Conservation (phyloP, 1,140 invertebrate genomes). For the Cydia pomonella region DNA sequence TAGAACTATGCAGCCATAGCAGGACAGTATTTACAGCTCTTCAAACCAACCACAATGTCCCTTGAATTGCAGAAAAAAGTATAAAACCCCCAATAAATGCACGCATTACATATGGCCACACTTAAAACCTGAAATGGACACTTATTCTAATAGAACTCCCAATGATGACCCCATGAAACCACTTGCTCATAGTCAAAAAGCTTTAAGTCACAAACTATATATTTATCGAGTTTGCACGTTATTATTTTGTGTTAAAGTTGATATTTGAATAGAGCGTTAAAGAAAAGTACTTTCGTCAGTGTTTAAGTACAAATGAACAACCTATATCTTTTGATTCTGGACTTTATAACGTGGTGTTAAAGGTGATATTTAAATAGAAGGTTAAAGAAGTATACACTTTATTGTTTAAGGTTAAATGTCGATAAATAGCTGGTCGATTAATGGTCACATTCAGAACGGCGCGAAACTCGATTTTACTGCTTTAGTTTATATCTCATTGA, state of each 20-base stretch:
- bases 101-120: background rate
- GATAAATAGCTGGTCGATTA: conserved; percentile 17
- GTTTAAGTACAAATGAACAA: background rate
- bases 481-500: background rate
- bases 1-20: too few species aligned
- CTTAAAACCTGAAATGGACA: background rate
- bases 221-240: background rate
- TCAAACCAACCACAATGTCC: background rate
- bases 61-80: background rate
- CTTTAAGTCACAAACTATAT: background rate
- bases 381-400: background rate
- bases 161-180: conserved; percentile 22
- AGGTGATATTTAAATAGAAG: background rate
- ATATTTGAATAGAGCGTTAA: background rate
- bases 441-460: conserved; percentile 1
- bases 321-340: background rate
- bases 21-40: background rate
- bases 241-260: background rate
- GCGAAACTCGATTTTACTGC: background rate
- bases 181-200: background rate
- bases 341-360: background rate
- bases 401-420: background rate
- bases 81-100: conserved; percentile 18
- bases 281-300: too few species aligned
- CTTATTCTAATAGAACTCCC: conserved; percentile 25